Base-by-base conservation (phyloP, 2,888 invertebrate species). In the Sinelater perroti region DNA sequence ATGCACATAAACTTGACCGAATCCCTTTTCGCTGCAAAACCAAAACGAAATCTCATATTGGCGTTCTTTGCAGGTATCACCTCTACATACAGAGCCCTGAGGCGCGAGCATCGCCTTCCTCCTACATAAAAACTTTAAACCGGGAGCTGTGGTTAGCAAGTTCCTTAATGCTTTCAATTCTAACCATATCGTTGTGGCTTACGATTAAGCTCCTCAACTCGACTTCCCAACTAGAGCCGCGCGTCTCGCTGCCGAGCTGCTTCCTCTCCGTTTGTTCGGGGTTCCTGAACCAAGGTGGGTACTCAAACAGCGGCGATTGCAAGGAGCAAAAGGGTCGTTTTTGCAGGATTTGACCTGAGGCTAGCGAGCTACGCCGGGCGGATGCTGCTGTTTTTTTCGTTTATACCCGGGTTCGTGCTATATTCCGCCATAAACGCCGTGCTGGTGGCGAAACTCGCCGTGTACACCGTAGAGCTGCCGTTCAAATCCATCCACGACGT, bases 371-470 rank as follows among this genome's bases (percentile, higher is more conserved):
- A 64, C 31, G 72, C 75, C 0, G 70, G 67, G 3, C 66, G 77
- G 54, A 65, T 73, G n/a, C 69, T 71, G 61, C 61, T 74, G 18
- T 67, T 74, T 46, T 54, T 70, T 16, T 69, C 75, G 2, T 56
- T 75, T 16, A 46, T 77, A 10, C 70, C 76, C 31, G 77, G 78
- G 33, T 68, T 70, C 17, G 61, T 75, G 13, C 53, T 77, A 28
- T 73, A 71, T 51, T 68, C 70, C 1, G 70, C 74, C 2, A 68
- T 77, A 68, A 75, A 73, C 58, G 77, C 75, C 7, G 72, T 74
- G 18, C 63, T 81, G 26, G 79, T 79, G 13, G 78, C 80, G 6
- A 73, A 74, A 63, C 66, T 81, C 49, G 75, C 80, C 1, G 75
- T 75, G 47, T 70, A 72, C 24, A 72, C 75, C 26, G 68, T 71